phyloP scores from a whole-genome alignment of 2,797 vertebrate genomes.

The Acestrorhynchus altus region DNA sequence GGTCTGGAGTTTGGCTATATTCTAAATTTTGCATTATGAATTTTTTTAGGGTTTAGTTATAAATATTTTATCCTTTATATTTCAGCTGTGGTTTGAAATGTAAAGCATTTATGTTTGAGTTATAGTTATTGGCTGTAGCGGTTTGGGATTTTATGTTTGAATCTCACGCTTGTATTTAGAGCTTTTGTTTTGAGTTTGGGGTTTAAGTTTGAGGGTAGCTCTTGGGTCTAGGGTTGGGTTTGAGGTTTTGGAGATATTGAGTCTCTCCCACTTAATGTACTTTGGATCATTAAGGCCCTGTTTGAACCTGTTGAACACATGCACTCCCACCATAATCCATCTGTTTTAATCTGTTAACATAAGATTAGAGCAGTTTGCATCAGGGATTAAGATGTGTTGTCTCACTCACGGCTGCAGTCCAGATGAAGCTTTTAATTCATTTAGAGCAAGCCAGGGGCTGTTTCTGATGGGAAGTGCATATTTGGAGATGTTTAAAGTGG shows the following conservation, averaged over 20 bases:
- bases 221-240: not conserved
- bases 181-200: not conserved
- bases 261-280: not conserved
- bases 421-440: conserved; percentile 21
- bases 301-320: conserved; percentile 1
- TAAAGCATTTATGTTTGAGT: too few relatives aligned
- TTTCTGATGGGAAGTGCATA: not conserved
- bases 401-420: not conserved
- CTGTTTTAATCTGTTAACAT: conserved; percentile 42
- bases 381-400: conserved; percentile 33
- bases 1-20: too few relatives aligned
- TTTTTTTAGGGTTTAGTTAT: too few relatives aligned
- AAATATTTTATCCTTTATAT: too few relatives aligned
- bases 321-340: conserved; percentile 13
- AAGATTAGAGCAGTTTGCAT: conserved; percentile 46
- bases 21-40: too few relatives aligned
- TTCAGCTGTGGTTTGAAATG: too few relatives aligned
- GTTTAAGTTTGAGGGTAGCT: not conserved
- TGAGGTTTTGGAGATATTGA: not conserved
- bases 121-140: too few relatives aligned
- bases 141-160: not conserved
- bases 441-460: not conserved
- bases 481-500: not conserved
- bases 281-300: not conserved
- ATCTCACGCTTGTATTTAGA: not conserved